phyloP scores from a whole-genome alignment of 2,113 vertebrate genomes.

The Helogale parvula region DNA sequence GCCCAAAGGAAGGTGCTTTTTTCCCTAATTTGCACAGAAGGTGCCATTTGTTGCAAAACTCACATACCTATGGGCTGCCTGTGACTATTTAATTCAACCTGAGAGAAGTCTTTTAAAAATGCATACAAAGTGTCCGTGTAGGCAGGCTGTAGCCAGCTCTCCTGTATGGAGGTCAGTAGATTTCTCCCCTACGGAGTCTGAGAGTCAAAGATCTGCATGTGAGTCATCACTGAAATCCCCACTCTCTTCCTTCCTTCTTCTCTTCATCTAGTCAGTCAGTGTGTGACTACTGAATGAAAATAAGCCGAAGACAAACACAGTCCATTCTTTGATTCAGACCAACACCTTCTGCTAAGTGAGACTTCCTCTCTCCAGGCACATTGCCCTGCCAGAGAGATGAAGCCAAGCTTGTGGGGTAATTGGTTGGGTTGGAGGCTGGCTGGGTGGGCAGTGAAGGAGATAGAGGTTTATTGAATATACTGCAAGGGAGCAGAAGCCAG shows the following conservation, averaged over 20 bases:
- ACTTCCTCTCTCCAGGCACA: fast-evolving
- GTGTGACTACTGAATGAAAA: background rate
- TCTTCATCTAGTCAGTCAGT: background rate
- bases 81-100: background rate
- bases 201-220: background rate
- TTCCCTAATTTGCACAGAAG: background rate
- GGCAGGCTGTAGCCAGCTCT: background rate
- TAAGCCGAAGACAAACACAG: background rate
- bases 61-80: background rate
- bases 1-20: background rate
- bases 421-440: background rate
- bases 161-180: background rate
- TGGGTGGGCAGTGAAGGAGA: background rate
- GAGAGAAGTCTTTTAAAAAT: background rate
- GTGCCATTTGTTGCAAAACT: background rate
- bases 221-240: background rate
- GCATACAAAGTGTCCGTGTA: background rate
- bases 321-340: background rate
- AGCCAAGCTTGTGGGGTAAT: background rate
- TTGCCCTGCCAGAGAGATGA: background rate
- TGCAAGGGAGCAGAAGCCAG: background rate
- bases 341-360: background rate
- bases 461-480: background rate
- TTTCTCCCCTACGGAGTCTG: background rate
- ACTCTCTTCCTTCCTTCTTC: background rate